Conservation (phyloP, 2,113 vertebrate species). For the Pandion haliaetus region DNA sequence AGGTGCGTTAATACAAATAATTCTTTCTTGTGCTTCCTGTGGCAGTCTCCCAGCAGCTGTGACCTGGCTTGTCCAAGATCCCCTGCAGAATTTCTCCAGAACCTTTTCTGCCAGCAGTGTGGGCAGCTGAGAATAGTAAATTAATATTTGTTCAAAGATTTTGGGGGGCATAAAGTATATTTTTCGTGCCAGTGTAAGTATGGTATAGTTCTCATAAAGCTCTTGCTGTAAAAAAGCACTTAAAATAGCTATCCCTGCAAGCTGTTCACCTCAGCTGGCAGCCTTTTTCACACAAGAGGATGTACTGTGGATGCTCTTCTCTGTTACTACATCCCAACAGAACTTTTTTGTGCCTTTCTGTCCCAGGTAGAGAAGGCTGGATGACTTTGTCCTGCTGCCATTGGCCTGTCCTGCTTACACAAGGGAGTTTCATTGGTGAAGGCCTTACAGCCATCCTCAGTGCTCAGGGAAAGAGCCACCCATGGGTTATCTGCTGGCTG, state of each 20-base stretch:
- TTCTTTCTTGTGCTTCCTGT: neutral
- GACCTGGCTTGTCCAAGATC: neutral
- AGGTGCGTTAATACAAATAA: neutral
- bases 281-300: neutral
- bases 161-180: neutral
- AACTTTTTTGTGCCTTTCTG: neutral
- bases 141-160: neutral
- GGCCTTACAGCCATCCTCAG: neutral
- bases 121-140: neutral
- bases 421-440: neutral
- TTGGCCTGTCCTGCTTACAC: neutral
- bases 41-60: neutral
- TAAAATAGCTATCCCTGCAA: neutral
- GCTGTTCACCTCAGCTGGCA: neutral
- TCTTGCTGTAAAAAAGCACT: neutral
- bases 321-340: neutral
- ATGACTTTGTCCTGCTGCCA: neutral
- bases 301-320: neutral
- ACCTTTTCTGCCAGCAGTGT: neutral
- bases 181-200: neutral
- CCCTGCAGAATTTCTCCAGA: neutral
- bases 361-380: neutral
- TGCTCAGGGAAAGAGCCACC: neutral
- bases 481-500: neutral
- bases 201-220: neutral